phyloP scores from a whole-genome alignment of 2,888 invertebrate species.

The Microdon myrmicae region DNA sequence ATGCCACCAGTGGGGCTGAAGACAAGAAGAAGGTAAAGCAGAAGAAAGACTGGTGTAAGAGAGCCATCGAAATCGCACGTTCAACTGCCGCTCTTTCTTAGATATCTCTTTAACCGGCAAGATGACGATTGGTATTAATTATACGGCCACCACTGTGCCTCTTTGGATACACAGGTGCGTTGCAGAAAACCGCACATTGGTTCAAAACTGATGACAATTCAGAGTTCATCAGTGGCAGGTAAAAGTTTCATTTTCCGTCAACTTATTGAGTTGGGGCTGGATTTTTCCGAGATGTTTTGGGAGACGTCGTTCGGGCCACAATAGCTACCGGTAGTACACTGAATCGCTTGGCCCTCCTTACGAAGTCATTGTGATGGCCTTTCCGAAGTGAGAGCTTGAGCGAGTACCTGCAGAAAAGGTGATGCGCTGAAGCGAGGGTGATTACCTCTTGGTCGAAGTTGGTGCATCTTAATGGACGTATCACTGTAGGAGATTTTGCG shows the following conservation, averaged over 20 bases:
- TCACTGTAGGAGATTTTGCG: constrained; percentile 26
- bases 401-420: constrained; percentile 7
- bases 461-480: constrained; percentile 18
- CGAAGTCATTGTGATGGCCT: constrained; percentile 2
- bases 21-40: constrained; percentile 7
- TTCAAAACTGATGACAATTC: constrained; percentile 14
- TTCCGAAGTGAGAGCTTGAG: constrained; percentile 22
- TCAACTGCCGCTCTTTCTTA: constrained; percentile 8
- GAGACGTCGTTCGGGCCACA: constrained; percentile 1
- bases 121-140: constrained; percentile 2
- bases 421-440: constrained; percentile 25
- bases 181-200: constrained; percentile 7
- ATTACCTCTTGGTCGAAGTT: constrained; percentile 20
- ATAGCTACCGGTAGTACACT: not conserved
- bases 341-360: constrained; percentile 1
- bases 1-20: constrained; percentile 1
- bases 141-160: constrained; percentile 19
- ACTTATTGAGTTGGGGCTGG: constrained; percentile 3
- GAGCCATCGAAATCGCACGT: not conserved
- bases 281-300: constrained; percentile 11
- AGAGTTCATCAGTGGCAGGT: constrained; percentile 17
- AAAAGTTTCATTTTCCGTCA: constrained; percentile 20
- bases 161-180: constrained; percentile 29
- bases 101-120: constrained; percentile 13
- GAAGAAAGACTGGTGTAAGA: constrained; percentile 5